Percentiles rank a stretch among this genome's conserved stretches.
These are phyloP conservation scores for Plotosus lineatus DNA, from an alignment of 2,113 vertebrate species.

Conservation along the genomic window DNA sequence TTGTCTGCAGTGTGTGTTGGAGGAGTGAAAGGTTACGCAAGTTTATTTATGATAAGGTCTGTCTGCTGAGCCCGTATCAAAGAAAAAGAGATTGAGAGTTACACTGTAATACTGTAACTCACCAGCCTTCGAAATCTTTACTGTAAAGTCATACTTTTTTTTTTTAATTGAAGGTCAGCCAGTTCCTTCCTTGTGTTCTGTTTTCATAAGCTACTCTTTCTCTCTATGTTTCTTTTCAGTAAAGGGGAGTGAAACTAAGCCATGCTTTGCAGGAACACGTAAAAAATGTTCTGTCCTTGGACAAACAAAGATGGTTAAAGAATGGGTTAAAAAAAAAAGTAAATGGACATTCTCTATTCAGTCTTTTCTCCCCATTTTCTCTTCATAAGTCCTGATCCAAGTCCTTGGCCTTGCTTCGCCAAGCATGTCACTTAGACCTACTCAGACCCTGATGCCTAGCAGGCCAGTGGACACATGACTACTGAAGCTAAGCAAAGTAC, in stretches of 20 bases:
- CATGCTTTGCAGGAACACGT: slow-evolving; percentile 6
- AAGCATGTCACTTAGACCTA: slow-evolving; percentile 52
- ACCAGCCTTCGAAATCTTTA: slow-evolving; percentile 18
- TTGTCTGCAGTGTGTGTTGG: not conserved
- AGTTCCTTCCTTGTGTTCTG: slow-evolving; percentile 11
- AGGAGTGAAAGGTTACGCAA: slow-evolving; percentile 19
- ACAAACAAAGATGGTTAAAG: not conserved
- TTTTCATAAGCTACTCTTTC: slow-evolving; percentile 38
- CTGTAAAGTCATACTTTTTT: slow-evolving; percentile 29
- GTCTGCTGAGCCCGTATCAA: slow-evolving; percentile 23
- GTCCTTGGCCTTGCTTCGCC: slow-evolving; percentile 37
- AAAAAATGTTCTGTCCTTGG: not conserved
- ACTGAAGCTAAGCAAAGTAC: slow-evolving; percentile 58
- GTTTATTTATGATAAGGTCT: slow-evolving; percentile 47
- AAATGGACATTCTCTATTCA: slow-evolving; percentile 15
- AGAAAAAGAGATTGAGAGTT: slow-evolving; percentile 20
- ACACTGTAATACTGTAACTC: slow-evolving; percentile 22
- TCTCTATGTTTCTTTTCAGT: not conserved
- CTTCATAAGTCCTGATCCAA: slow-evolving; percentile 17
- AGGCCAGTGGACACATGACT: slow-evolving; percentile 52
- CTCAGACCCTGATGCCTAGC: slow-evolving; percentile 40
- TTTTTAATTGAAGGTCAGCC: slow-evolving; percentile 23
- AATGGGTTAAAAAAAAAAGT: not conserved
- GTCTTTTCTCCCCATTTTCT: slow-evolving; percentile 18
- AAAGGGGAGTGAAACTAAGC: not conserved